Evolutionary conservation across 2,113 vertebrate species (phyloP).

Genomic region (Ptilorrhoa leucosticta): DNA sequence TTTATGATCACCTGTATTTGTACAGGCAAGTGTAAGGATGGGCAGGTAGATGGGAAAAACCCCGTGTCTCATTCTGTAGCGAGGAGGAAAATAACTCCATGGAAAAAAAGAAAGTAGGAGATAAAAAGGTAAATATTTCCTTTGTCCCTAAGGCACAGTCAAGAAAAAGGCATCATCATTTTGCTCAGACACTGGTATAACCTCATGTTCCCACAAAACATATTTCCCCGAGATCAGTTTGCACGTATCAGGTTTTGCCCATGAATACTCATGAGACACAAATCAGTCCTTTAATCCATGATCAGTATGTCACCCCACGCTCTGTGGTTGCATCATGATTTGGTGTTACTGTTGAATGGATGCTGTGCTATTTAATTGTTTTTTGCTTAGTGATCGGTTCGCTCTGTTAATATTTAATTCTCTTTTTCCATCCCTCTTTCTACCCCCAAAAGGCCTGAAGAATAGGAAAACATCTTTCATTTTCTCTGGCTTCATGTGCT

Average conservation of each 20-base stretch:
- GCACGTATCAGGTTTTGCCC: constrained; percentile 51
- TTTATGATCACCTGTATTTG: background rate
- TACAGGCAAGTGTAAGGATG: background rate
- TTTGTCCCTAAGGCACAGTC: background rate
- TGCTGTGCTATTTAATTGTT: constrained; percentile 71
- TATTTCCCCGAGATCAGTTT: background rate
- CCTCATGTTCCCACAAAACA: constrained; percentile 20
- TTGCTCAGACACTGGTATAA: background rate
- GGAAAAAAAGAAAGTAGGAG: background rate
- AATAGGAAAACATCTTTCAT: constrained; percentile 57
- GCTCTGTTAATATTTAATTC: constrained; percentile 54
- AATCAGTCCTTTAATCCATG: constrained; percentile 46
- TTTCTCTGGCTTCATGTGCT: constrained; percentile 43
- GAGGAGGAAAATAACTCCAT: background rate
- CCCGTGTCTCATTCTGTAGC: background rate
- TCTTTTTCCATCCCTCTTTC: background rate
- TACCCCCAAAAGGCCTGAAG: constrained; percentile 51
- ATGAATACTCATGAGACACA: constrained; percentile 64
- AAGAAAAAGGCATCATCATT: constrained; percentile 17
- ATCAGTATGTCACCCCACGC: constrained; percentile 36
- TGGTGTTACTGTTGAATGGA: constrained; percentile 61
- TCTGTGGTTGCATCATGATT: constrained; percentile 63
- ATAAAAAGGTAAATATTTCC: constrained; percentile 17
- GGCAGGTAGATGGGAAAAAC: background rate
- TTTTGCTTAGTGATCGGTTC: constrained; percentile 64